Evolutionary conservation across 2,888 invertebrate species (phyloP).

Genomic region (Apodemia zela): DNA sequence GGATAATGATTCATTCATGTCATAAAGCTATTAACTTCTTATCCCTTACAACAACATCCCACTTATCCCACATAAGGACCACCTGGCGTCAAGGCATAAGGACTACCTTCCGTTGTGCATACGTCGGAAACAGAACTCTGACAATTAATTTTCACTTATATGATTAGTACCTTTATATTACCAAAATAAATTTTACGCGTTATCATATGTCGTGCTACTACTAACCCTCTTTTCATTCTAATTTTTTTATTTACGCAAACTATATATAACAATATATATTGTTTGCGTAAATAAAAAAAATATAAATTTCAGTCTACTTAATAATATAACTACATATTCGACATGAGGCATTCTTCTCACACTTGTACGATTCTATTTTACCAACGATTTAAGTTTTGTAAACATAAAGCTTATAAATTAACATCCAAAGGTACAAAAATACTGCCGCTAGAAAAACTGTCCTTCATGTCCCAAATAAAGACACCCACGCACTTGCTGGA

Average conservation of each 20-base stretch:
- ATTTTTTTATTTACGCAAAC: too few relatives aligned
- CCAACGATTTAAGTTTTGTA: conserved; percentile 40
- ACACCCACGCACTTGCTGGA: conserved; percentile 55
- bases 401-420: conserved; percentile 48
- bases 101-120: conserved; percentile 24
- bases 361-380: too few relatives aligned
- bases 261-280: too few relatives aligned
- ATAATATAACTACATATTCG: too few relatives aligned
- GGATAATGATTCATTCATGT: too few relatives aligned
- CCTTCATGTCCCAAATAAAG: conserved; percentile 54
- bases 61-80: conserved; percentile 41
- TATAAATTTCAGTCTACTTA: too few relatives aligned
- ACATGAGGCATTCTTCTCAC: too few relatives aligned
- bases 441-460: conserved; percentile 39
- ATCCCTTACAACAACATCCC: conserved; percentile 41
- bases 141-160: not conserved
- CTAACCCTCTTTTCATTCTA: too few relatives aligned
- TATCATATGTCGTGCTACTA: too few relatives aligned
- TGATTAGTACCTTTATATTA: too few relatives aligned
- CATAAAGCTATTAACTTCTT: conserved; percentile 33
- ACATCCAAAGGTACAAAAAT: conserved; percentile 44
- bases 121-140: not conserved
- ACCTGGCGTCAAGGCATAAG: conserved; percentile 42
- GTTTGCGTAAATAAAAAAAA: too few relatives aligned
- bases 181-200: too few relatives aligned